These are phyloP conservation scores for Micrasema longulum DNA, from an alignment of 1,140 invertebrate genomes.

Conservation along the genomic window DNA sequence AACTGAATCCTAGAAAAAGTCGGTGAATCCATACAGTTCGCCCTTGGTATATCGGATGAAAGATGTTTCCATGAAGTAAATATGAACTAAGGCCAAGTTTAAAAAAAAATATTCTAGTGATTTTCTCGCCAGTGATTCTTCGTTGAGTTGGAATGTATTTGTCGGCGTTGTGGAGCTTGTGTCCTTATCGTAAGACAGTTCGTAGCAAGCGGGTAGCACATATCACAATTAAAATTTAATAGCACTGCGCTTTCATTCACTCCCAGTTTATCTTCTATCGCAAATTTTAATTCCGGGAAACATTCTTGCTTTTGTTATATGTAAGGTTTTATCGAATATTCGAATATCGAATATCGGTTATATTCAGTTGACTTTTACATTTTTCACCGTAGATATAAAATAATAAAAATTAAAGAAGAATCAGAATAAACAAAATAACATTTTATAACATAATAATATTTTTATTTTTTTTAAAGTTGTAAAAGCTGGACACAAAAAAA, in stretches of 20 bases:
- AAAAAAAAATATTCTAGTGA: slow-evolving; percentile 69
- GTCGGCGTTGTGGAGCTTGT: slow-evolving; percentile 67
- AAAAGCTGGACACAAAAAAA: too few species aligned
- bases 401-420: too few species aligned
- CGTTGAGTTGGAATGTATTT: slow-evolving; percentile 57
- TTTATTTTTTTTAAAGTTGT: too few species aligned
- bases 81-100: slow-evolving; percentile 79
- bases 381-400: too few species aligned
- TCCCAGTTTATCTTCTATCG: slow-evolving; percentile 51
- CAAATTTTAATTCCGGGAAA: too few species aligned
- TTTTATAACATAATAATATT: too few species aligned
- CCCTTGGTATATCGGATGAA: slow-evolving; percentile 77
- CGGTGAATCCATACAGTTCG: slow-evolving; percentile 79
- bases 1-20: slow-evolving; percentile 85
- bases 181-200: slow-evolving; percentile 72
- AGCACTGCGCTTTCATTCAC: slow-evolving; percentile 44
- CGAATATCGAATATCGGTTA: too few species aligned
- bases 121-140: slow-evolving; percentile 61
- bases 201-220: slow-evolving; percentile 78
- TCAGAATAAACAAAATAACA: too few species aligned
- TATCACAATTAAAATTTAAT: slow-evolving; percentile 57
- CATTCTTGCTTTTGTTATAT: too few species aligned
- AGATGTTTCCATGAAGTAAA: slow-evolving; percentile 76
- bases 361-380: too few species aligned
- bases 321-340: too few species aligned